These are phyloP conservation scores for Periophthalmus magnuspinnatus DNA, from an alignment of 2,797 vertebrate species.

Conservation along the genomic window DNA sequence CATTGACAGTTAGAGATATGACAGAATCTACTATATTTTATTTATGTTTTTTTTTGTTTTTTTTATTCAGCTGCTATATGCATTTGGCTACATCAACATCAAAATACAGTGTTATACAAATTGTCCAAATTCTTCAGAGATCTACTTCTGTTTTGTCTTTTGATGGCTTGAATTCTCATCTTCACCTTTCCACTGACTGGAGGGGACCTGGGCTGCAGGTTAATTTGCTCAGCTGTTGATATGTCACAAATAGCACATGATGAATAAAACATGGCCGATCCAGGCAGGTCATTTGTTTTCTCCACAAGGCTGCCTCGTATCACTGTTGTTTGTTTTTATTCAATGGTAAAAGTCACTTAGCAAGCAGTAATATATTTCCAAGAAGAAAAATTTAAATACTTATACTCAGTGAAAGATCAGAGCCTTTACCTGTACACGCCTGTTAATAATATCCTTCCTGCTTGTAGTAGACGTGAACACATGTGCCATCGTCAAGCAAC, in stretches of 20 bases:
- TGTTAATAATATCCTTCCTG: not conserved
- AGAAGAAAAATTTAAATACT: not conserved
- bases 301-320: not conserved
- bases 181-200: conserved; percentile 2
- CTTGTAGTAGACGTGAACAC: conserved; percentile 20
- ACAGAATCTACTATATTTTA: too few species aligned
- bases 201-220: conserved; percentile 1
- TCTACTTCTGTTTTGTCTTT: not conserved
- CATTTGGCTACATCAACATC: not conserved
- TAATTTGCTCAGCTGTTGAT: conserved; percentile 26
- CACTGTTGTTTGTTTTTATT: not conserved
- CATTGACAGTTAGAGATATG: too few species aligned
- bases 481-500: not conserved
- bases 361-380: not conserved
- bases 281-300: conserved; percentile 18
- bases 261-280: conserved; percentile 45
- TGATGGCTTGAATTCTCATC: not conserved
- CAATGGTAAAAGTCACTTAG: not conserved
- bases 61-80: too few species aligned
- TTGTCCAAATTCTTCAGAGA: not conserved
- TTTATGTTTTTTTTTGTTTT: too few species aligned
- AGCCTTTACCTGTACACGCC: not conserved
- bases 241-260: conserved; percentile 21
- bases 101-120: not conserved
- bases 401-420: not conserved